Percentiles rank a stretch among this genome's conserved stretches.
Conservation (phyloP, 2,113 vertebrate genomes). For the Anhinga anhinga region DNA sequence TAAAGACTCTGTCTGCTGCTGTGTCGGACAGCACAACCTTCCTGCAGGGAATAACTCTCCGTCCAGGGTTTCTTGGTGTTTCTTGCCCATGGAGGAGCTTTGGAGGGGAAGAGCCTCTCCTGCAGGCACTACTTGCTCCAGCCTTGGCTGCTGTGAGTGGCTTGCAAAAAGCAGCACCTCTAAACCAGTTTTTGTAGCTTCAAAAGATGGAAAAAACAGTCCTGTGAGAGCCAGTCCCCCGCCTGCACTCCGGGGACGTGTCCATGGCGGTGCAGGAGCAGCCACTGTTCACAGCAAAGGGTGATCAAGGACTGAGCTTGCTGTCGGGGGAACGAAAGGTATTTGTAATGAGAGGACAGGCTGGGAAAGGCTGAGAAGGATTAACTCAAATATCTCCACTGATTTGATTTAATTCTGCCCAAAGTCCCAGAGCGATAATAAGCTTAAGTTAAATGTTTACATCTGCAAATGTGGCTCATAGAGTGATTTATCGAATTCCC, state of each 20-base stretch:
- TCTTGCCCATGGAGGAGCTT: neutral
- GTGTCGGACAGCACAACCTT: neutral
- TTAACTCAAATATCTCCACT: neutral
- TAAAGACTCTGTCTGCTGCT: neutral
- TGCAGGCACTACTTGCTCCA: neutral
- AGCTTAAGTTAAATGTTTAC: neutral
- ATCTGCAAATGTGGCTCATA: neutral
- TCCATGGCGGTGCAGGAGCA: neutral
- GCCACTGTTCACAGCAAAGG: neutral
- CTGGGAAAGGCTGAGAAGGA: neutral
- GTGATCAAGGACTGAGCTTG: neutral
- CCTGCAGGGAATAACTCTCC: neutral
- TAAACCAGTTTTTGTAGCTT: neutral
- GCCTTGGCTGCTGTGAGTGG: neutral
- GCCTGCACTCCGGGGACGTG: neutral
- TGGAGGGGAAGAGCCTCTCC: neutral
- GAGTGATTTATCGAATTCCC: neutral
- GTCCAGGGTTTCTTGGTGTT: neutral
- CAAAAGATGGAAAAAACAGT: neutral
- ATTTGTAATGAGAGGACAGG: neutral
- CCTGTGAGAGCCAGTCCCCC: fast-evolving
- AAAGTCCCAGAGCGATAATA: neutral
- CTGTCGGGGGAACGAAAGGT: neutral
- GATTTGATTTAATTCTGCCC: neutral
- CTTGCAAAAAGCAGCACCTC: neutral